phyloP scores from a whole-genome alignment of 2,888 invertebrate genomes.

The Bembecia ichneumoniformis region DNA sequence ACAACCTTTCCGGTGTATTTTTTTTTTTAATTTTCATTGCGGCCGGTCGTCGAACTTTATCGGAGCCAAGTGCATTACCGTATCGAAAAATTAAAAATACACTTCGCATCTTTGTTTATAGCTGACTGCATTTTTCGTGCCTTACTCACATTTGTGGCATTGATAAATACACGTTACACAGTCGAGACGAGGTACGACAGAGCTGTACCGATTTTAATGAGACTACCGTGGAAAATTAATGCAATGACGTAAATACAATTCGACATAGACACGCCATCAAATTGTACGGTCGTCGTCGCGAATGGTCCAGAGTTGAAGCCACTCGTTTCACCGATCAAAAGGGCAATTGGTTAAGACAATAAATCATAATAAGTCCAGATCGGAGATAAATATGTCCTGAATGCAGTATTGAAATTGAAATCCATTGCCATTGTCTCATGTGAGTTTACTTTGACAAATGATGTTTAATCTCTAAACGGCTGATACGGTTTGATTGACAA shows the following conservation, averaged over 20 bases:
- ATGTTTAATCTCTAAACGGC: too few relatives aligned
- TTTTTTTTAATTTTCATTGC: neutral
- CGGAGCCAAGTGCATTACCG: slow-evolving; percentile 9
- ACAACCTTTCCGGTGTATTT: slow-evolving; percentile 3
- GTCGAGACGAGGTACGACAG: neutral
- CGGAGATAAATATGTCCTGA: slow-evolving; percentile 17
- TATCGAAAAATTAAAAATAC: neutral
- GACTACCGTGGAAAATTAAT: neutral
- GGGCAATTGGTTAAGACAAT: slow-evolving; percentile 26
- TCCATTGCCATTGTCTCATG: too few relatives aligned
- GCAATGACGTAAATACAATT: neutral
- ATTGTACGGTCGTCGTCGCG: neutral
- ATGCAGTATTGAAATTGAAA: neutral
- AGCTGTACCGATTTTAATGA: neutral
- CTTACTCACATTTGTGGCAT: neutral
- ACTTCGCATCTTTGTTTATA: neutral
- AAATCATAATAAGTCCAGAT: slow-evolving; percentile 25
- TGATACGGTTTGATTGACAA: too few relatives aligned
- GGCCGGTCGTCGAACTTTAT: slow-evolving; percentile 7
- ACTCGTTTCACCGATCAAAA: slow-evolving; percentile 13
- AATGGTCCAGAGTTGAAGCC: neutral
- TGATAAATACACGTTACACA: neutral
- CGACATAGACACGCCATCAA: neutral
- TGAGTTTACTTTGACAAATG: too few relatives aligned
- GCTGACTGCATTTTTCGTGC: neutral